Evolutionary conservation across 2,888 invertebrate genomes (phyloP), one percentile per base, ranked within the genome.

Genomic region (Unio pictorum): DNA sequence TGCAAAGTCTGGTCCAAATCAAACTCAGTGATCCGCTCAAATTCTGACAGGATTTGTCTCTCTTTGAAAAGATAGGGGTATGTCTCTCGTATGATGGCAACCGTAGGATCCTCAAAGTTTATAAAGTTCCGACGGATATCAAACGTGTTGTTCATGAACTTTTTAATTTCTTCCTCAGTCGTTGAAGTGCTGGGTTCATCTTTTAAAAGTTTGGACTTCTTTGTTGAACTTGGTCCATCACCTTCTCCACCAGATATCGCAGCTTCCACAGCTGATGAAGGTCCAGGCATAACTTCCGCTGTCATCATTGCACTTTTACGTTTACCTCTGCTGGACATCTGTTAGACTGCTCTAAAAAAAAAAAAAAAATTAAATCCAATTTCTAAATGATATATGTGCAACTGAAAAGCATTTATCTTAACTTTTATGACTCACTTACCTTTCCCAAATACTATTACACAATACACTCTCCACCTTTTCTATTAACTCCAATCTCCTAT

Each of bases 1-100:
- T 86, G 86, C 55, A 87, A 80, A 34, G 85, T 81, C 65, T 85
- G 85, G 68, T 87, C 86, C 62, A 87, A 81, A 68, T 87, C 86
- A 66, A 87, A 79, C 45, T 83, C 80, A 45, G 84, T 84, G 28
- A 87, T 84, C 59, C 86, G 74, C 69, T 85, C 84, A 74, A 87
- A 87, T 62, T 87, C 86, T 26, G 79, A 70, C 72, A 86, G 74
- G 66, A 87, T 81, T 64, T 87, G 84, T 59, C 84, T 78, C 62
- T 83, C 84, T n/a, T 79, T 77, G 71, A 87, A 87, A 45, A 87
- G 73, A 45, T 84, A 79, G 11, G 85, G 85, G 69, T 84, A 87
- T 30, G 78, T 82, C 57, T 84, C 81, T 68, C 82, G 83, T 26
- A 87, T 81, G 66, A 82, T 80, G 7, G 82, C 79, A 62, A 86